Conservation (phyloP, 2,888 invertebrate species). For the Diogma glabrata region DNA sequence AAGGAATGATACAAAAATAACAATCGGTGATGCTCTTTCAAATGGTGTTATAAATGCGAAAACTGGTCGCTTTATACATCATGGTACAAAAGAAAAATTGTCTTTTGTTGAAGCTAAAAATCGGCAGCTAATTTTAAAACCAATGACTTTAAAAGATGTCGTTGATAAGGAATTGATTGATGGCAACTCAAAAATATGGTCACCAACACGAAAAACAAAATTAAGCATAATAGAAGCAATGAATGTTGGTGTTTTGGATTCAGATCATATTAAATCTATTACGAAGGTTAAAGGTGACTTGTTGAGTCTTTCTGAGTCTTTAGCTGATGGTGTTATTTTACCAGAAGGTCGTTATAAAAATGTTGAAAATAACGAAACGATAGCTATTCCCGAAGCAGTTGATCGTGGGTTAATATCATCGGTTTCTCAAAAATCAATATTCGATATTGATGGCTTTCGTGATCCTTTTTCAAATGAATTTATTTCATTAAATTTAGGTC, state of each 20-base stretch:
- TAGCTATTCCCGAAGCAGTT: conserved; percentile 76
- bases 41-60: conserved; percentile 68
- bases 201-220: conserved; percentile 65
- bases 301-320: conserved; percentile 73
- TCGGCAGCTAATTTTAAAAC: conserved; percentile 70
- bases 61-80: conserved; percentile 69
- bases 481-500: conserved; percentile 71
- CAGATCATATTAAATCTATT: conserved; percentile 71
- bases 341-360: conserved; percentile 64
- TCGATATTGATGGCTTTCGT: conserved; percentile 84
- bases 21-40: conserved; percentile 69
- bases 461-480: conserved; percentile 71
- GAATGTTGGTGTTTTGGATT: conserved; percentile 75
- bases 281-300: conserved; percentile 70
- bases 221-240: conserved; percentile 77
- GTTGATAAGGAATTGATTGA: conserved; percentile 71
- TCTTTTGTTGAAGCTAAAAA: conserved; percentile 73
- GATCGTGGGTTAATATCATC: conserved; percentile 80
- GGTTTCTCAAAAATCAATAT: conserved; percentile 76
- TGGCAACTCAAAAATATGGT: conserved; percentile 60
- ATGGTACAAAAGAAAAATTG: conserved; percentile 60
- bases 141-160: conserved; percentile 84
- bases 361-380: conserved; percentile 56
- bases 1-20: conserved; percentile 64
- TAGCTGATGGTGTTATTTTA: conserved; percentile 67